Evolutionary conservation across 2,888 invertebrate species (phyloP), one percentile per base, ranked within the genome.

Genomic region (Synanthedon andrenaeformis): DNA sequence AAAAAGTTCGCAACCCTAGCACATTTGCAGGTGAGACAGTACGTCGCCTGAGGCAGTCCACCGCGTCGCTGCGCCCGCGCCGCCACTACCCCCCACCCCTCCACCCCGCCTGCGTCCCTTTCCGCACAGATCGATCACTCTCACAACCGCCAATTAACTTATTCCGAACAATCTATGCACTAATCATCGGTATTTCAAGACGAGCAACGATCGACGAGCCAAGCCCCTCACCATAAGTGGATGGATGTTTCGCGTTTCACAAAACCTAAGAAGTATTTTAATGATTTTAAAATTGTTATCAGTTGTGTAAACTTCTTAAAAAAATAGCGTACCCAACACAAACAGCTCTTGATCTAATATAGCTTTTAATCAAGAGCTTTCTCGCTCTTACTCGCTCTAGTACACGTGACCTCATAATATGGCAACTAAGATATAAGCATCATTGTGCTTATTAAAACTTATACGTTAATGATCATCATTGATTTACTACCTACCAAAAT

Each of bases 21-120:
- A 54, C 60, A 61, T 63, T 64, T 58, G 77, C 80, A 80, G 80
- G 78, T 79, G 81, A 79, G 81, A 80, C 79, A 74, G 76, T 73
- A 69, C 73, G 82, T 82, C 79, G 83, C 84, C 80, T 66, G 73
- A 66, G 82, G 83, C 82, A 73, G 61, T 70, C 69, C 67, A 65
- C 70, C 69, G 66, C 74, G 74, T 69, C 74, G 75, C 66, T 72
- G 74, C 71, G 70, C 70, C 64, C 62, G 75, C 75, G 74, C 78
- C 35, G 35, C 35, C 35, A 35, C 35, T 35, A 69, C 61, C 66
- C 62, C 63, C 68, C 41, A 49, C 14, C 50, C 49, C 41, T 17
- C 53, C 55, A 55, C 51, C 56, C 53, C 54, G 54, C 59, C 55
- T 61, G 57, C 55, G 23, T 5, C 56, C 58, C 68, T 8, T 64